These are phyloP conservation scores for Drosophila grimshawi DNA, from an alignment of 1,140 invertebrate species.

Conservation along the genomic window DNA sequence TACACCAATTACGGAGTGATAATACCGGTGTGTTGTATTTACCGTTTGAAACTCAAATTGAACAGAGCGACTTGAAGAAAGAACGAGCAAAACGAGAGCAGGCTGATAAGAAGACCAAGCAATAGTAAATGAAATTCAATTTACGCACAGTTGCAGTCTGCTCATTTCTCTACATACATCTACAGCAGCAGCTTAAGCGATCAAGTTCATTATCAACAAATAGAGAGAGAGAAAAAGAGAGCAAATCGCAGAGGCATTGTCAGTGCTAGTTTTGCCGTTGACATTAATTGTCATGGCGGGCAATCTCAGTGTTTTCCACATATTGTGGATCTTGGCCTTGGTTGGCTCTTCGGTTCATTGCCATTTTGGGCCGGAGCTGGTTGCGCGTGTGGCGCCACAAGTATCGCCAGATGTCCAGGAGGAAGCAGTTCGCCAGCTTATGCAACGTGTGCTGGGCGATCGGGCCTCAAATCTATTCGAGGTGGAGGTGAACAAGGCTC, in stretches of 20 bases:
- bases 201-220: slow-evolving; percentile 30
- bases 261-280: slow-evolving; percentile 26
- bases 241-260: neutral
- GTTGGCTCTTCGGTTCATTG: neutral
- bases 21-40: slow-evolving; percentile 16
- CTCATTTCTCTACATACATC: neutral
- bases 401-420: slow-evolving; percentile 54
- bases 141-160: neutral
- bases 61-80: neutral
- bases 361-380: slow-evolving; percentile 39
- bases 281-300: slow-evolving; percentile 19
- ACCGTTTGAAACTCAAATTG: slow-evolving; percentile 44
- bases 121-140: neutral
- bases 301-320: neutral
- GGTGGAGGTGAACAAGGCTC: slow-evolving; percentile 54
- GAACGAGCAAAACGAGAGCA: neutral
- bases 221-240: neutral
- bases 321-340: slow-evolving; percentile 11
- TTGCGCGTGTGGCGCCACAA: slow-evolving; percentile 40
- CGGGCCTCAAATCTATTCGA: slow-evolving; percentile 45
- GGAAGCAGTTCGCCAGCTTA: slow-evolving; percentile 43
- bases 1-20: slow-evolving; percentile 1
- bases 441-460: slow-evolving; percentile 56
- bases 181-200: slow-evolving; percentile 1
- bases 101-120: neutral